Base-by-base conservation (phyloP, 2,113 vertebrate species). In the Procavia capensis region DNA sequence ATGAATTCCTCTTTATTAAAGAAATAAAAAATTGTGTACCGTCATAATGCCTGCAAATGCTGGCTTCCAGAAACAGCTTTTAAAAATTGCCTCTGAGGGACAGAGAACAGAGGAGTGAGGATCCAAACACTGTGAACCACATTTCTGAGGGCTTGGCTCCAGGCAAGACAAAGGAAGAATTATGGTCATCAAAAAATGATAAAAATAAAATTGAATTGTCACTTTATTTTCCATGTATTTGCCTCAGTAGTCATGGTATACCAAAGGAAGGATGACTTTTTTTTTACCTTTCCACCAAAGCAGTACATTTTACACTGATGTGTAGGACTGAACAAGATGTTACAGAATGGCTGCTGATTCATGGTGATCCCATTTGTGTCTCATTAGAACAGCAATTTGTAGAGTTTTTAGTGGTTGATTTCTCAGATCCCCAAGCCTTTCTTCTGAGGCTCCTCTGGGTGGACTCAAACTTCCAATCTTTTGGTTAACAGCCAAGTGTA, bases 61-160 rank as follows among this genome's bases (percentile, higher is more conserved):
- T 83, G 84, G 36, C 66, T 96, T 95, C 72, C 27, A 87, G 54
- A 64, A 95, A 82, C 7, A 85, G 66, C 75, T 66, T 66, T 91
- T 68, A 81, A 89, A 89, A 95, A 68, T 45, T 75, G 75, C 64
- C 68, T 86, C 36, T 57, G 63, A 36, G 43, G 43, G 81, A 75
- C 66, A 59, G 14, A 43, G 41, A 68, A 95, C 10, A n/a, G 50
- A 41, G 19, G n/a, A 85, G 47, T 41, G 54, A 85, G 50, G 81
- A 76, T 5, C 25, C 3, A 50, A 63, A 36, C 0, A 4, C 16
- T 25, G 1, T 6, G 34, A 90, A 63, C 11, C 64, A 64, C 14
- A 36, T 72, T 92, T 79, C 50, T 88, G 57, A 92, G 87, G 36
- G 50, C 34, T 50, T 20, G 16, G 20, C 68, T 89, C 14, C 34